A percentile compares a stretch with the other conserved stretches of the same genome.
Conservation (phyloP, 1,140 invertebrate species). For the Drosophila parvula region DNA sequence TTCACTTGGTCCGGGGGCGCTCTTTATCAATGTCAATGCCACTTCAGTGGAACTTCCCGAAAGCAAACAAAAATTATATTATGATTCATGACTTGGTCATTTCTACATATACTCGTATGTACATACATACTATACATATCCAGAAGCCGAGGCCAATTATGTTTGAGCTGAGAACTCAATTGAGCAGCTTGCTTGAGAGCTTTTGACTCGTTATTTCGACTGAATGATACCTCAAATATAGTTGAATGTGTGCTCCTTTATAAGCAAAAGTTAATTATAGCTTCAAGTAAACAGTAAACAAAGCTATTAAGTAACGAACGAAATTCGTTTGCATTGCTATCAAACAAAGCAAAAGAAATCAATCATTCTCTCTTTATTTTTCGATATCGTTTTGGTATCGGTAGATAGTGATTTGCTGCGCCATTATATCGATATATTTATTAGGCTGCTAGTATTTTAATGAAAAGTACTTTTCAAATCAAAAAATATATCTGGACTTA, state of each 20-base stretch:
- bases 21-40: conserved; percentile 45
- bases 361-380: conserved; percentile 19
- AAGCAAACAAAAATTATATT: conserved; percentile 28
- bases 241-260: conserved; percentile 4
- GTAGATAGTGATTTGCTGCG: neutral
- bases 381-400: neutral
- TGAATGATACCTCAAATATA: neutral
- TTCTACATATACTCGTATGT: too few relatives aligned
- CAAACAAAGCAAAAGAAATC: conserved; percentile 11
- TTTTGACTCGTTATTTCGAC: conserved; percentile 4
- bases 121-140: too few relatives aligned
- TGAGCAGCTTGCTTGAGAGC: conserved; percentile 7
- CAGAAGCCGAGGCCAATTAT: conserved; percentile 38
- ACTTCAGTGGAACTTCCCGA: conserved; percentile 44
- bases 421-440: neutral
- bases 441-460: neutral
- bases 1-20: conserved; percentile 23
- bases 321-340: conserved; percentile 22
- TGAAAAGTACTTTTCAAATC: too few relatives aligned
- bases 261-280: conserved; percentile 22
- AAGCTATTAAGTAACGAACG: conserved; percentile 7
- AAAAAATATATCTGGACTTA: too few relatives aligned
- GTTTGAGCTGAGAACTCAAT: conserved; percentile 24
- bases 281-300: conserved; percentile 23
- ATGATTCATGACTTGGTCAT: conserved; percentile 19